Evolutionary conservation across 1,140 invertebrate species (phyloP), one percentile per base, ranked within the genome.

Genomic region (Lanistes nyassanus): DNA sequence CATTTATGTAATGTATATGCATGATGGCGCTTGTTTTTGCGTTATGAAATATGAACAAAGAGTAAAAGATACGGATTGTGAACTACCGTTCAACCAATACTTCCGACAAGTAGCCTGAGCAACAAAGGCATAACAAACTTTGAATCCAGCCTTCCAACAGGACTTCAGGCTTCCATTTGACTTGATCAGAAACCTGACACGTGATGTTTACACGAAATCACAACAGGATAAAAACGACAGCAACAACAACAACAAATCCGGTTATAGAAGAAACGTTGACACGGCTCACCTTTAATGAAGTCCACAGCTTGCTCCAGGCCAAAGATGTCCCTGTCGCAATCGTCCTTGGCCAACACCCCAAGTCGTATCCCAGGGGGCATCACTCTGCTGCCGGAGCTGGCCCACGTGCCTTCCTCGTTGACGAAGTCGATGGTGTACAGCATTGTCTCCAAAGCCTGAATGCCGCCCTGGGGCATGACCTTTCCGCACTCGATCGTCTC

Each of bases 321-420:
- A 87, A 97, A 98, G 2, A 96, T 98, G 86, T 98, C 97, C 89
- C 96, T 95, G 89, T 98, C 97, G 89, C 97, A 98, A 87, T 98
- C 97, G 85, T 98, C 96, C 68, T 98, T 91, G 36, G 97, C 94
- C 84, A 97, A 94, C 2, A 95, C 95, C 11, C 96, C 96, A 13
- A 98, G 89, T 53, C 91, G 94, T 29, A 97, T 92, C 39, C 95
- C 95, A 0, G 94, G 94, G 21, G 67, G 67, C 67, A 76, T 76
- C 0, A 83, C 55, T 42, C 95, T 89, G 19, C 26, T 34, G 3
- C 70, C 70, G 7, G 55, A 3, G 11, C 67, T 47, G 51, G 92
- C 85, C 64, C 91, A 87, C 37, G 91, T 90, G 31, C 90, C 87
- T 47, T 81, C 77, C 29, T 76, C 76, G 88, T 98, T 98, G 23